Evolutionary conservation across 2,113 vertebrate genomes (phyloP).

Genomic region (Vulpes ferrilata): DNA sequence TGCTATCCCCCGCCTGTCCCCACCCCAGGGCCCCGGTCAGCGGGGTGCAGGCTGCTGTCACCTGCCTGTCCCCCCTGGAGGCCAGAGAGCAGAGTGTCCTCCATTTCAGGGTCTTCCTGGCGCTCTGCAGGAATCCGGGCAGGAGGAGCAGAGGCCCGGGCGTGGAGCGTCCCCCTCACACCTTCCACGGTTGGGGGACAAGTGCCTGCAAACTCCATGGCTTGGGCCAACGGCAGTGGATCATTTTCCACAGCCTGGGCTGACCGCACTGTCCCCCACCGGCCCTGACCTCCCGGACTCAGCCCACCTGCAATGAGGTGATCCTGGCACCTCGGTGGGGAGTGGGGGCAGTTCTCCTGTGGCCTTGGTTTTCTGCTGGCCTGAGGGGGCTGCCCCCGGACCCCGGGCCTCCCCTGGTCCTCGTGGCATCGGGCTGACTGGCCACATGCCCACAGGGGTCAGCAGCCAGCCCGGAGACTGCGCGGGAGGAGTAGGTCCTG

Average conservation of each 20-base stretch:
- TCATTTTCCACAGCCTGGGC: fast-evolving
- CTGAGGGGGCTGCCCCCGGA: not conserved
- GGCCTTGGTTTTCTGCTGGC: not conserved
- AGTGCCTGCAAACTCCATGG: fast-evolving
- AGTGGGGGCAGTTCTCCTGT: fast-evolving
- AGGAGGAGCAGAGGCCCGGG: fast-evolving
- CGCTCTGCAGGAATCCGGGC: not conserved
- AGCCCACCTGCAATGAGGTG: fast-evolving
- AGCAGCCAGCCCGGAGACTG: not conserved
- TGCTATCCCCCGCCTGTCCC: not conserved
- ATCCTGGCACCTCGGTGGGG: fast-evolving
- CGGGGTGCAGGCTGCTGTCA: fast-evolving
- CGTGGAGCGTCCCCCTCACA: fast-evolving
- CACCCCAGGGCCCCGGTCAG: fast-evolving
- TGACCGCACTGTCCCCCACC: fast-evolving
- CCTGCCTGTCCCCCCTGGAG: fast-evolving
- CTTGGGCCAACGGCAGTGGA: fast-evolving
- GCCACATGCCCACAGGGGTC: fast-evolving
- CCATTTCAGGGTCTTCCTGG: fast-evolving
- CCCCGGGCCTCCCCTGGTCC: not conserved
- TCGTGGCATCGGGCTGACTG: fast-evolving
- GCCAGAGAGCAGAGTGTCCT: too few relatives aligned
- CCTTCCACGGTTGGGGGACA: too few relatives aligned
- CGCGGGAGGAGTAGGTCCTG: fast-evolving
- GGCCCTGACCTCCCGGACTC: not conserved